A percentile compares a stretch with the other conserved stretches of the same genome.
These are phyloP conservation scores for Andrena marginata DNA, from an alignment of 2,888 invertebrate genomes.

Conservation along the genomic window DNA sequence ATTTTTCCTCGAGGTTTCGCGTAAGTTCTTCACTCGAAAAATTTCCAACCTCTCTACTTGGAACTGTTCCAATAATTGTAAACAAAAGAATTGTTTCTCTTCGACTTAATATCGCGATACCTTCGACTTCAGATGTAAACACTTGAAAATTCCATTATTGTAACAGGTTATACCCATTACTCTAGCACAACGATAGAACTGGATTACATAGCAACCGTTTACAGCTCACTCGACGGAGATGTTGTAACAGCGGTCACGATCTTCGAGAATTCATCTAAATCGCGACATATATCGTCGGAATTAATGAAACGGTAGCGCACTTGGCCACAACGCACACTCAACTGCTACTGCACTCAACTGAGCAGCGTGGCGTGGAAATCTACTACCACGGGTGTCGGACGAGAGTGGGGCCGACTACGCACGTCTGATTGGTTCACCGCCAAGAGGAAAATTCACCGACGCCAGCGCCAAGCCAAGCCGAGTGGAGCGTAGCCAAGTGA, in stretches of 20 bases:
- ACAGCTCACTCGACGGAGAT: too few species aligned
- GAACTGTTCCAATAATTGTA: not conserved
- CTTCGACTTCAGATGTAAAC: not conserved
- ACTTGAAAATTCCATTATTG: not conserved
- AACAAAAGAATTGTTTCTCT: not conserved
- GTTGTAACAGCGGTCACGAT: not conserved
- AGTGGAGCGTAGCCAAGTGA: too few species aligned
- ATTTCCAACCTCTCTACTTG: not conserved
- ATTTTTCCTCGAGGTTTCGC: not conserved
- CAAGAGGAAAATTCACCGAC: too few species aligned
- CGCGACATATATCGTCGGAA: not conserved
- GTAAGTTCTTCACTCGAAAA: not conserved
- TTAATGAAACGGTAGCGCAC: not conserved
- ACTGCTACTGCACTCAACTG: too few species aligned
- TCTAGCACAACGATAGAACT: not conserved
- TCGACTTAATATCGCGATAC: not conserved
- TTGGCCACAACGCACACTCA: too few species aligned
- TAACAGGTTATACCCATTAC: constrained; percentile 31
- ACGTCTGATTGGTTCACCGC: too few species aligned
- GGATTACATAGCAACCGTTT: not conserved
- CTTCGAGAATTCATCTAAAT: not conserved
- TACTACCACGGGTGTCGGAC: too few species aligned
- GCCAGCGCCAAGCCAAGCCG: too few species aligned
- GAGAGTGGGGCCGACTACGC: too few species aligned
- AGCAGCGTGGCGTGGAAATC: too few species aligned